Conservation (phyloP, 2,888 invertebrate genomes). For the Callyntrura sp. region DNA sequence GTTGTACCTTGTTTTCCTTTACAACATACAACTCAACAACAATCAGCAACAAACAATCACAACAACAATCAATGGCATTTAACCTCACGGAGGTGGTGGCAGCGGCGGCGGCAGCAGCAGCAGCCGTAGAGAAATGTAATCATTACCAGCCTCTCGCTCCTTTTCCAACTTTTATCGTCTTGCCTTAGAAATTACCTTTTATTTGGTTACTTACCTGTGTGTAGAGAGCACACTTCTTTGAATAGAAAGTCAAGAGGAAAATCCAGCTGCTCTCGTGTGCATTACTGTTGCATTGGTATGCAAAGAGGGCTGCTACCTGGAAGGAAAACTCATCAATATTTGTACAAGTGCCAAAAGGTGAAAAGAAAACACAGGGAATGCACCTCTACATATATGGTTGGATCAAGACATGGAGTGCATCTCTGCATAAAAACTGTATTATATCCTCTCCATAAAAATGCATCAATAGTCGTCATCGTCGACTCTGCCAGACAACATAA, state of each 20-base stretch:
- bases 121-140: neutral
- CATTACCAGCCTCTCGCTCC: neutral
- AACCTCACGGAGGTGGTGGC: constrained; percentile 53
- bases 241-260: constrained; percentile 8
- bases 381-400: constrained; percentile 51
- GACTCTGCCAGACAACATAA: constrained; percentile 63
- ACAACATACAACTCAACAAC: constrained; percentile 18
- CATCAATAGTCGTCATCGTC: constrained; percentile 48
- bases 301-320: constrained; percentile 64
- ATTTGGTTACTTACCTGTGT: neutral
- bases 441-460: constrained; percentile 37
- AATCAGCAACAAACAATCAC: constrained; percentile 39
- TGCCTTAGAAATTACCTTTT: constrained; percentile 12
- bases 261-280: constrained; percentile 60
- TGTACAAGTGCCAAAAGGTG: constrained; percentile 35
- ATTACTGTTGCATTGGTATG: constrained; percentile 67
- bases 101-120: neutral
- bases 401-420: constrained; percentile 22
- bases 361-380: neutral
- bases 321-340: constrained; percentile 64
- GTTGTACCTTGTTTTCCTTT: constrained; percentile 23
- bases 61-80: constrained; percentile 51
- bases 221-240: neutral
- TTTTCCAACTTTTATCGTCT: constrained; percentile 5
- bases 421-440: constrained; percentile 56